Evolutionary conservation across 2,113 vertebrate species (phyloP).

Genomic region (Heterotis niloticus): DNA sequence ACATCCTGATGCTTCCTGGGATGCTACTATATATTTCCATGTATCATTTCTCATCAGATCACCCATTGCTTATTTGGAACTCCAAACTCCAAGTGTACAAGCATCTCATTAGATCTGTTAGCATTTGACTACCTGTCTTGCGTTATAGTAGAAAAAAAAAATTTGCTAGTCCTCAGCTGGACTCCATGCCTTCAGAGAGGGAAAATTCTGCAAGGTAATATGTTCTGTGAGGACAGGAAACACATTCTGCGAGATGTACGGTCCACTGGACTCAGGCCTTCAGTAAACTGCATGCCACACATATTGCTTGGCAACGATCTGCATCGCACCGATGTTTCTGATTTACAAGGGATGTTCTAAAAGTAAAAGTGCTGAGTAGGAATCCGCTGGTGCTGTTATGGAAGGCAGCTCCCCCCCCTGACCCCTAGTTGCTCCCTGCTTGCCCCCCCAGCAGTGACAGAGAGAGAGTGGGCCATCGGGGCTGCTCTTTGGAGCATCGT

Average conservation of each 20-base stretch:
- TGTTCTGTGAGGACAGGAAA: too few relatives aligned
- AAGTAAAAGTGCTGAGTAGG: slow-evolving; percentile 19
- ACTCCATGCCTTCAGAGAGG: too few relatives aligned
- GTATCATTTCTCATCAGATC: background rate
- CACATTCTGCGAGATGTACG: too few relatives aligned
- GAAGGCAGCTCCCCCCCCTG: slow-evolving; percentile 43
- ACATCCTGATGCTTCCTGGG: slow-evolving; percentile 1
- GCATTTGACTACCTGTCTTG: too few relatives aligned
- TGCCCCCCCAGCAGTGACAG: slow-evolving; percentile 67
- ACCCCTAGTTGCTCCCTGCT: slow-evolving; percentile 73
- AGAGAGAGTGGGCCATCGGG: slow-evolving; percentile 65
- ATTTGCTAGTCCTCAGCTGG: too few relatives aligned
- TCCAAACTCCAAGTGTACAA: background rate
- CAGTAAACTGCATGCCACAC: background rate
- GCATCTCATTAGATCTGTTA: too few relatives aligned
- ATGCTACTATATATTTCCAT: background rate
- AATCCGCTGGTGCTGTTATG: slow-evolving; percentile 1
- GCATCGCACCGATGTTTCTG: background rate
- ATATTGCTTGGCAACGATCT: background rate
- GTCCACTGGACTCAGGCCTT: too few relatives aligned
- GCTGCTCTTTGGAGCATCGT: slow-evolving; percentile 64
- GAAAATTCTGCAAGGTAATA: too few relatives aligned
- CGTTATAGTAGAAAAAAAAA: too few relatives aligned
- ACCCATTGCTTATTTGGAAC: slow-evolving; percentile 9
- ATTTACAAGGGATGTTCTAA: slow-evolving; percentile 15